Evolutionary conservation across 2,888 invertebrate species (phyloP).

Genomic region (Perizoma affinitatum): DNA sequence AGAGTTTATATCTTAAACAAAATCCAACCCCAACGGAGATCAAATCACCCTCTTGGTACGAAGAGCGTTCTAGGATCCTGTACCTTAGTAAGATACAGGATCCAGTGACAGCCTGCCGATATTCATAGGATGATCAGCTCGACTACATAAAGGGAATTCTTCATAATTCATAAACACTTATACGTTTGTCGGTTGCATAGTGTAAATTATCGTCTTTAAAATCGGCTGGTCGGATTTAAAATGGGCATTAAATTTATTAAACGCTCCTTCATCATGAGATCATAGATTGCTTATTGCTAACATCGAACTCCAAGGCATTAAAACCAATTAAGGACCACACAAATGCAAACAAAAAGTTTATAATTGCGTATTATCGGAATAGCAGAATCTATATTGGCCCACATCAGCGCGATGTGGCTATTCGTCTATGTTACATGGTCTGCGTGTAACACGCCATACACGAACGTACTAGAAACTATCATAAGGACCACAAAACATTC

Average conservation of each 20-base stretch:
- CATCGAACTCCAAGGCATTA: conserved; percentile 29
- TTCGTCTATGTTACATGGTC: conserved; percentile 67
- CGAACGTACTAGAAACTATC: conserved; percentile 33
- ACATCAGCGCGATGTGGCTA: conserved; percentile 67
- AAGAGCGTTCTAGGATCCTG: no score
- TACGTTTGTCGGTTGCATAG: no score
- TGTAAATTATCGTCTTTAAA: no score
- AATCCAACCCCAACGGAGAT: no score
- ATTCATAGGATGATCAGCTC: no score
- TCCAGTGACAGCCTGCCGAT: no score
- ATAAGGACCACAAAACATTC: conserved; percentile 26
- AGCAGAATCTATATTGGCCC: conserved; percentile 66
- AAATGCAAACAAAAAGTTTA: conserved; percentile 48
- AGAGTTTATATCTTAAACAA: no score
- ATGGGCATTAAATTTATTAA: conserved; percentile 3
- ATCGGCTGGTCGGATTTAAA: neutral
- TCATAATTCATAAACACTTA: no score
- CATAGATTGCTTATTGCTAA: conserved; percentile 20
- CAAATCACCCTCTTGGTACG: no score
- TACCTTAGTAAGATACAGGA: no score
- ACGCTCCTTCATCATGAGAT: conserved; percentile 19
- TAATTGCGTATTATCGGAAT: conserved; percentile 61
- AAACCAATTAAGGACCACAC: conserved; percentile 39
- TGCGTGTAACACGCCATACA: conserved; percentile 72
- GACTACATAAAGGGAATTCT: no score